Base-by-base conservation (phyloP, 1,140 invertebrate species). In the Mycetomoellerius zeteki region DNA sequence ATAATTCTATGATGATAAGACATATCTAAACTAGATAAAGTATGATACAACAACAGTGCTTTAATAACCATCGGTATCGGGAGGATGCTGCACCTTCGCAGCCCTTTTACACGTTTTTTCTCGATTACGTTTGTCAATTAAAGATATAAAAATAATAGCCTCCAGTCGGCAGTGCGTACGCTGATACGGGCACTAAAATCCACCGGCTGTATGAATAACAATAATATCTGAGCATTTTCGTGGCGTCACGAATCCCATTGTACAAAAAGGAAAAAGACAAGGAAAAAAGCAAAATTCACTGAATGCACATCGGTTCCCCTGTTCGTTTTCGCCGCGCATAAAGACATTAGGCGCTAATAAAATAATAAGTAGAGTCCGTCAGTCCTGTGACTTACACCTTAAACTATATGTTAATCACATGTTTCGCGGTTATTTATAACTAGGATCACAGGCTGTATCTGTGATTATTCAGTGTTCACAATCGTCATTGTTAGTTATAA, bases 131-230 rank as follows among this genome's bases (percentile, higher is more conserved):
- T 89, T 60, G 71, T 75, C 87, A 86, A 91, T 93, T 91, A 91
- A 82, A 91, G 52, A 80, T 94, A 94, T 94, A 94, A 94, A 94
- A 94, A 94, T 94, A 94, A 94, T 94, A 94, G 92, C 93, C 93
- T 94, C 92, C 92, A 91, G 89, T 92, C 86, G 87, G 89, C 90
- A 88, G 89, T 90, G 85, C 24, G 30, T 14, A 85, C 52, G 37
- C 76, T 82, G n/a, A 69, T 75, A 81, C 85, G 84, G 86, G 60
- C 69, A 87, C 73, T 73, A 88, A 85, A 86, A 71, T 86, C 88
- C 78, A 82, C 89, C 88, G 87, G 81, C 91, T 92, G 92, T 90
- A 87, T 71, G 72, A 86, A 84, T 64, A 88, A 72, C 67, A 89
- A 88, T 92, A 87, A 69, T 92, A 91, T 93, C 91, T 93, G 92